Conservation (phyloP, 2,113 vertebrate genomes). For the Oreochromis tanganicae region DNA sequence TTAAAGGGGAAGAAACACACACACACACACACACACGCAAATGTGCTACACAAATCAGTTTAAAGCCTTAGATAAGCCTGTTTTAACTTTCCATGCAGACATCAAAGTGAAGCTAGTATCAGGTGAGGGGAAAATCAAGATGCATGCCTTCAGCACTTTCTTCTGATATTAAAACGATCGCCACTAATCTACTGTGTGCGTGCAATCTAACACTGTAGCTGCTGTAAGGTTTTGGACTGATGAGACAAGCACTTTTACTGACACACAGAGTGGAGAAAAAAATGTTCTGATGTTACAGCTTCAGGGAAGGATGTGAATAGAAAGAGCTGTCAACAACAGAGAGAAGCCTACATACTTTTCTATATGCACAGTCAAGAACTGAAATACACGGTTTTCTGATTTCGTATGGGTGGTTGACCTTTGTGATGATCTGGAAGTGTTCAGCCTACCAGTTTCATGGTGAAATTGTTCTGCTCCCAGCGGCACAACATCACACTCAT, state of each 20-base stretch:
- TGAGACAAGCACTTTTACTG: conserved; percentile 18
- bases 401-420: not conserved
- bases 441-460: conserved; percentile 91
- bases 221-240: not conserved
- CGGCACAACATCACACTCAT: conserved; percentile 89
- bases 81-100: conserved; percentile 15
- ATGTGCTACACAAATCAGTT: not conserved
- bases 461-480: conserved; percentile 85
- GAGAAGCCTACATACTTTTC: not conserved
- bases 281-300: not conserved
- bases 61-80: conserved; percentile 2
- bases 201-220: not conserved
- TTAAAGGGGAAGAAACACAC: not conserved
- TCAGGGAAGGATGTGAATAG: not conserved
- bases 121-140: conserved; percentile 11
- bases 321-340: not conserved
- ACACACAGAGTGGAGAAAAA: not conserved
- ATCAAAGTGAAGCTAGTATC: conserved; percentile 13
- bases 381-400: not conserved
- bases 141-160: conserved; percentile 2
- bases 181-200: not conserved
- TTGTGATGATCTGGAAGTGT: conserved; percentile 4
- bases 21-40: not conserved
- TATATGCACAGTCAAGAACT: not conserved
- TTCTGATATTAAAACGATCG: not conserved